Evolutionary conservation across 2,113 vertebrate species (phyloP).

Genomic region (Cynocephalus volans): DNA sequence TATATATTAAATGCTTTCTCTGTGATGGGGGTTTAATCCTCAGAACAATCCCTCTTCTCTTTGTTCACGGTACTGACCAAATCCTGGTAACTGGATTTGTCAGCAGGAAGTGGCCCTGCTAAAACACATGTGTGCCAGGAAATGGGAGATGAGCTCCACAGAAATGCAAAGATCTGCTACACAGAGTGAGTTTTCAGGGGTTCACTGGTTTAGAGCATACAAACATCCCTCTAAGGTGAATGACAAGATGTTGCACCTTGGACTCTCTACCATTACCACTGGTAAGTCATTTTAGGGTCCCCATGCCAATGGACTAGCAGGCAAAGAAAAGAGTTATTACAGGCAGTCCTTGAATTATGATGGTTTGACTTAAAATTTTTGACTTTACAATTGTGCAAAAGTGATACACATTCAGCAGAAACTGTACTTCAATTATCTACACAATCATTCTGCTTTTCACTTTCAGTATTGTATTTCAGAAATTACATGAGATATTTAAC

Average conservation of each 20-base stretch:
- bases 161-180: neutral
- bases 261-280: neutral
- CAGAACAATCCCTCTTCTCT: neutral
- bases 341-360: no score
- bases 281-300: neutral
- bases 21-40: neutral
- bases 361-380: no score
- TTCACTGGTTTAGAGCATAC: neutral
- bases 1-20: neutral
- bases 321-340: neutral
- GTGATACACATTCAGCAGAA: no score
- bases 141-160: neutral
- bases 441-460: no score
- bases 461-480: no score
- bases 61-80: neutral
- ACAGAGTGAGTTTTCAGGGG: neutral
- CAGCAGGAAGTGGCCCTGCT: neutral
- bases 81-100: neutral
- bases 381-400: no score
- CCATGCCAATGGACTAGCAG: neutral
- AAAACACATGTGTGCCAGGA: neutral
- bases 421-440: no score
- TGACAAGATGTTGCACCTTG: neutral
- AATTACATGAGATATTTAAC: no score
- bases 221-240: neutral